Conservation (phyloP, 1,140 invertebrate species). For the Drosophila mauritiana region DNA sequence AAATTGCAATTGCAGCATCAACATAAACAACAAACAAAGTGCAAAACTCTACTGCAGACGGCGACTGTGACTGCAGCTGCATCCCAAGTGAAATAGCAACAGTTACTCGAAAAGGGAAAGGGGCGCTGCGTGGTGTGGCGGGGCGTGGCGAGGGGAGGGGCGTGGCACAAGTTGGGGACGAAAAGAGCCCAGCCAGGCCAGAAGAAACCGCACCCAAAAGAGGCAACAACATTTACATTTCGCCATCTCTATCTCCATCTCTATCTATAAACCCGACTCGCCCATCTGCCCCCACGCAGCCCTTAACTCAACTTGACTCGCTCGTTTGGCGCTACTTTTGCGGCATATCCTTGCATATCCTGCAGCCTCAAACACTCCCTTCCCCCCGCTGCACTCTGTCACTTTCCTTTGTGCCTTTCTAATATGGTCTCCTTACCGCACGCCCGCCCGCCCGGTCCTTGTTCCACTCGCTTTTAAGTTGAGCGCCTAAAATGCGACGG, state of each 20-base stretch:
- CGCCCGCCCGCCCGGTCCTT: constrained; percentile 1
- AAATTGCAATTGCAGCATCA: constrained; percentile 46
- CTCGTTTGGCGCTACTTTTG: constrained; percentile 70
- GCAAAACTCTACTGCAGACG: constrained; percentile 18
- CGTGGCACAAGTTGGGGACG: constrained; percentile 5
- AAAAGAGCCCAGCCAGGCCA: constrained; percentile 8
- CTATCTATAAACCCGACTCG: not conserved
- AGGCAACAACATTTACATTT: constrained; percentile 46
- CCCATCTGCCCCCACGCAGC: constrained; percentile 5
- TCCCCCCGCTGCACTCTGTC: constrained; percentile 14
- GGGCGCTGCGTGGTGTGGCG: not conserved
- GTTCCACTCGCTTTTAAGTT: constrained; percentile 46
- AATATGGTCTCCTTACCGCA: constrained; percentile 25
- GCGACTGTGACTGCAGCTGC: constrained; percentile 14
- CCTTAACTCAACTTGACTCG: constrained; percentile 63
- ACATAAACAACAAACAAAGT: constrained; percentile 48
- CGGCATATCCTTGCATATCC: constrained; percentile 53
- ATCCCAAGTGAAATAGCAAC: constrained; percentile 47
- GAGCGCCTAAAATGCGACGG: constrained; percentile 68
- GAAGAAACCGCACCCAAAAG: constrained; percentile 49
- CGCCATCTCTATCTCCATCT: constrained; percentile 8
- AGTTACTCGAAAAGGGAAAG: constrained; percentile 37
- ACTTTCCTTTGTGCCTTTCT: constrained; percentile 63
- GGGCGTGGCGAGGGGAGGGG: not conserved
- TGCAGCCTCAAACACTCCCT: constrained; percentile 1